Evolutionary conservation across 2,797 vertebrate genomes (phyloP).

Genomic region (Aeoliscus strigatus): DNA sequence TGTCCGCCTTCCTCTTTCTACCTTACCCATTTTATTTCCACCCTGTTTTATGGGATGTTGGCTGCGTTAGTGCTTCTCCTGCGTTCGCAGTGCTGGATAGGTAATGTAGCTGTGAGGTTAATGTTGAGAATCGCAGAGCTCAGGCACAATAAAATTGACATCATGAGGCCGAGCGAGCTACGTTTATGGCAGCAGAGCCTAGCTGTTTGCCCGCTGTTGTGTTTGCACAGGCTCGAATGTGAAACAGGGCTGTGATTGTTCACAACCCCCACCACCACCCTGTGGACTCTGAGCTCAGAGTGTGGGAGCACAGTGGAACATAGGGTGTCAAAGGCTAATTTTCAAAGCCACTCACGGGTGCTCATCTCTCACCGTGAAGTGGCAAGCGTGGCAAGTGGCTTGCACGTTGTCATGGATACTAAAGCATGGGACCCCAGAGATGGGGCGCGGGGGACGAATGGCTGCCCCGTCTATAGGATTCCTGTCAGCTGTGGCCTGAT

Average conservation of each 20-base stretch:
- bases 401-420: conserved; percentile 94
- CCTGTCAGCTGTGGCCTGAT: conserved; percentile 95
- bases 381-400: conserved; percentile 81
- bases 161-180: conserved; percentile 36
- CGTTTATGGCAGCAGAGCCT: conserved; percentile 45
- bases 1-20: conserved; percentile 27
- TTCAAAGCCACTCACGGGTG: conserved; percentile 73
- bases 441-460: conserved; percentile 87
- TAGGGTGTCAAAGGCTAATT: conserved; percentile 79
- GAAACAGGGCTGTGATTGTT: conserved; percentile 20
- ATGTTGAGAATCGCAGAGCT: conserved; percentile 66
- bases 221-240: conserved; percentile 43
- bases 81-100: conserved; percentile 37
- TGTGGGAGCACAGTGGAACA: conserved; percentile 54
- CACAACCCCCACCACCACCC: conserved; percentile 35
- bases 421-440: conserved; percentile 96
- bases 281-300: conserved; percentile 35
- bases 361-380: conserved; percentile 81
- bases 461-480: conserved; percentile 96
- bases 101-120: conserved; percentile 67
- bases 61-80: conserved; percentile 29
- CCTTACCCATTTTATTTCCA: conserved; percentile 37
- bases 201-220: conserved; percentile 42
- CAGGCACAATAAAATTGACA: conserved; percentile 59
- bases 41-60: conserved; percentile 47